A percentile compares a stretch with the other conserved stretches of the same genome.
These are phyloP conservation scores for Unio pictorum DNA, from an alignment of 2,888 invertebrate genomes.

Conservation along the genomic window DNA sequence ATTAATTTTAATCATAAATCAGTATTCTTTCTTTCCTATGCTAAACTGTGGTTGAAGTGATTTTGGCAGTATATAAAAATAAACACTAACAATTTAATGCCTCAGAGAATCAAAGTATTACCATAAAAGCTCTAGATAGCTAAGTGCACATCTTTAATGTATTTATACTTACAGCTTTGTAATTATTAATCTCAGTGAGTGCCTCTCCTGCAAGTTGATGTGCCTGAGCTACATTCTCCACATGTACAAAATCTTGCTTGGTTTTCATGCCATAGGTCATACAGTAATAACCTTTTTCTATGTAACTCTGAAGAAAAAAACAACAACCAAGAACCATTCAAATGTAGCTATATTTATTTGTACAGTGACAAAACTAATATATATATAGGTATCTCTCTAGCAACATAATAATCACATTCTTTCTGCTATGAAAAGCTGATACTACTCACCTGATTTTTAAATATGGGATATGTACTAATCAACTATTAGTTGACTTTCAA, in stretches of 20 bases:
- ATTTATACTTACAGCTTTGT: slow-evolving; percentile 54
- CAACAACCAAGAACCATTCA: slow-evolving; percentile 7
- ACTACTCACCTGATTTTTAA: too few relatives aligned
- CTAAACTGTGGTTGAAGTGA: too few relatives aligned
- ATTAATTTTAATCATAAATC: too few relatives aligned
- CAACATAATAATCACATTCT: too few relatives aligned
- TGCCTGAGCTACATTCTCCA: slow-evolving; percentile 70
- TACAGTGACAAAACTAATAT: neutral
- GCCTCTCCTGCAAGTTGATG: slow-evolving; percentile 65
- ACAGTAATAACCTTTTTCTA: slow-evolving; percentile 59
- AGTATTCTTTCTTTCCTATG: too few relatives aligned
- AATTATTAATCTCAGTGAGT: slow-evolving; percentile 40
- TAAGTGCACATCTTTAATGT: neutral
- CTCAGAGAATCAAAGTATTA: neutral
- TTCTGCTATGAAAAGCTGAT: too few relatives aligned
- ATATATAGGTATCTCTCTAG: too few relatives aligned
- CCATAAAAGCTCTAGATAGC: neutral
- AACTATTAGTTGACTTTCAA: too few relatives aligned
- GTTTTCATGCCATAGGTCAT: slow-evolving; percentile 60
- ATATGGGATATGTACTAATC: too few relatives aligned
- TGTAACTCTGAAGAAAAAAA: slow-evolving; percentile 45
- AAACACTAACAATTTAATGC: too few relatives aligned
- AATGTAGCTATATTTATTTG: too few relatives aligned
- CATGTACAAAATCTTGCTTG: slow-evolving; percentile 68
- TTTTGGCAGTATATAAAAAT: too few relatives aligned